phyloP scores from a whole-genome alignment of 2,113 vertebrate genomes.

The Chunga burmeisteri region DNA sequence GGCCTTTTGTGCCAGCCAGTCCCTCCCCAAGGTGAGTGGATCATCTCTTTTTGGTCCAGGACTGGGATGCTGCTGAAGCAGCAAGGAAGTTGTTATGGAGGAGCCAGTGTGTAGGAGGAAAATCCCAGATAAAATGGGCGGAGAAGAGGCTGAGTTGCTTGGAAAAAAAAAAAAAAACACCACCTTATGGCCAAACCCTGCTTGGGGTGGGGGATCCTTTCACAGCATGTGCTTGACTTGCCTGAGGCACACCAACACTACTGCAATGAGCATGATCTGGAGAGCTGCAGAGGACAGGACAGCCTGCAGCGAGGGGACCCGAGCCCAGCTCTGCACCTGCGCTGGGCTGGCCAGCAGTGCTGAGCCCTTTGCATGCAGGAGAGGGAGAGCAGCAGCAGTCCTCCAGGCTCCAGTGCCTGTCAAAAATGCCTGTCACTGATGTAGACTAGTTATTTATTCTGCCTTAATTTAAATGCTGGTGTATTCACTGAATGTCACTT shows the following conservation, averaged over 20 bases:
- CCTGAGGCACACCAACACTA: no score
- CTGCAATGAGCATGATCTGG: fast-evolving
- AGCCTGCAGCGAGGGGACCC: fast-evolving
- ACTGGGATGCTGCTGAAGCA: not conserved
- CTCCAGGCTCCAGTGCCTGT: fast-evolving
- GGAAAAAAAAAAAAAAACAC: not conserved
- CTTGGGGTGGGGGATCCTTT: not conserved
- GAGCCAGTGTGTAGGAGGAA: fast-evolving
- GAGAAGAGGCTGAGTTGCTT: not conserved
- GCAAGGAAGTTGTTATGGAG: not conserved
- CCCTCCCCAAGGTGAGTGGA: no score
- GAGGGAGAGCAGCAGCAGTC: fast-evolving
- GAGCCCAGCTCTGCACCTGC: not conserved
- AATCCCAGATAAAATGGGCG: not conserved
- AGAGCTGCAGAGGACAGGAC: fast-evolving
- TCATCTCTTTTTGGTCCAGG: not conserved
- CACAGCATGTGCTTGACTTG: not conserved
- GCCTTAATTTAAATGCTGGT: constrained; percentile 12
- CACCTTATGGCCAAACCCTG: not conserved
- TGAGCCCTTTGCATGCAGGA: no score
- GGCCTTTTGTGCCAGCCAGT: not conserved
- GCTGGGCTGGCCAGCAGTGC: fast-evolving
- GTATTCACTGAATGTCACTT: not conserved
- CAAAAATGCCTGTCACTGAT: not conserved
- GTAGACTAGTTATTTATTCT: not conserved